These are phyloP conservation scores for Himalopsyche japonica DNA, from an alignment of 2,888 invertebrate species.

Conservation along the genomic window DNA sequence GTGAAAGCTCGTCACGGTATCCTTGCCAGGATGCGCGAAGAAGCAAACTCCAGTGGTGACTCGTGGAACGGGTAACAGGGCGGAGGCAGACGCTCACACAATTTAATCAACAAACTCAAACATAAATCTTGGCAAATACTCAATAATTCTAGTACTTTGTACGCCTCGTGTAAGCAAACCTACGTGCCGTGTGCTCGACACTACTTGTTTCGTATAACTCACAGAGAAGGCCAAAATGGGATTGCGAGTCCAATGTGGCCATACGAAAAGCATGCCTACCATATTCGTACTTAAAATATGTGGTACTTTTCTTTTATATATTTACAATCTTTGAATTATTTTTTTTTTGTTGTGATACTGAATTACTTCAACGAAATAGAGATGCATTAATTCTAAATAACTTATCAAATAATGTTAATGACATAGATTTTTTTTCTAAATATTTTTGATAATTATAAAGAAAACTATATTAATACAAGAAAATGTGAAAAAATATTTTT, in stretches of 20 bases:
- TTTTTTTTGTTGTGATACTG: no score
- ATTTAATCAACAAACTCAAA: constrained; percentile 33
- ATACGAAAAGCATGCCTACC: neutral
- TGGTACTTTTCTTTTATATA: no score
- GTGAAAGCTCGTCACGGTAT: neutral
- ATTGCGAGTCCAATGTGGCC: neutral
- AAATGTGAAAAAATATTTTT: no score
- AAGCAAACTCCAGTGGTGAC: constrained; percentile 6
- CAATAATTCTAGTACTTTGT: constrained; percentile 32
- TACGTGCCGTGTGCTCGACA: constrained; percentile 4
- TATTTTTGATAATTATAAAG: no score
- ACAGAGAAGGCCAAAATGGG: neutral
- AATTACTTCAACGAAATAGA: no score
- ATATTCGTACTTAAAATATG: no score
- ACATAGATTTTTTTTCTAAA: no score
- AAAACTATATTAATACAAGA: no score
- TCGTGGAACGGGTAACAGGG: neutral
- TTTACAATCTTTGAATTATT: no score
- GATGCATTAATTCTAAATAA: no score
- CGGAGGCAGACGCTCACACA: constrained; percentile 18
- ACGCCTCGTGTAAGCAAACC: neutral
- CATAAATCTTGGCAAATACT: constrained; percentile 31
- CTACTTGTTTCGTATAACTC: neutral
- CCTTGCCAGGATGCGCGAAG: neutral
- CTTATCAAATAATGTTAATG: no score